A percentile compares a stretch with the other conserved stretches of the same genome.
Evolutionary conservation across 2,113 vertebrate species (phyloP).

Genomic region (Poecile atricapillus): DNA sequence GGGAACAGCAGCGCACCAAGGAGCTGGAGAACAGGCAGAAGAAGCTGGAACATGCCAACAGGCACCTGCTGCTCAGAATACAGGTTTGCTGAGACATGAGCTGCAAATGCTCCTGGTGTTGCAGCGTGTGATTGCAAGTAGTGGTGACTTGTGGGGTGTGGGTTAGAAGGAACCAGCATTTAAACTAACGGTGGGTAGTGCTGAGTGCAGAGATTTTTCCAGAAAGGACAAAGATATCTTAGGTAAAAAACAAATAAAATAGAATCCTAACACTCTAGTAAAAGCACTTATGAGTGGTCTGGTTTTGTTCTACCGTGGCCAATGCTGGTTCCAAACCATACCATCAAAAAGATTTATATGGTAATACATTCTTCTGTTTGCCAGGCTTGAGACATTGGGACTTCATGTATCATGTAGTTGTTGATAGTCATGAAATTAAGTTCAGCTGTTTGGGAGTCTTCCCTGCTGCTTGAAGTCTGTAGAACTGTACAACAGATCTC

Average conservation of each 20-base stretch:
- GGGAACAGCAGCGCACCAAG: conserved; percentile 92
- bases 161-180: rapidly evolving
- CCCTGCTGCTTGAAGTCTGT: not conserved
- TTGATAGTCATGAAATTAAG: not conserved
- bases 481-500: not conserved
- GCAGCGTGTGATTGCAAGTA: not conserved
- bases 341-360: not conserved
- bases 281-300: not conserved
- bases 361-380: not conserved
- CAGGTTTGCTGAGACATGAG: conserved; percentile 78
- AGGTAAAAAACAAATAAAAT: not conserved
- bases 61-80: conserved; percentile 91
- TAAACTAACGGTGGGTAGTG: not conserved
- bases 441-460: not conserved
- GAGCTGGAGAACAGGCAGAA: conserved; percentile 95
- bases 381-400: not conserved
- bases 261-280: not conserved
- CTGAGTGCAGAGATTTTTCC: not conserved
- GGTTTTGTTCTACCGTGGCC: not conserved
- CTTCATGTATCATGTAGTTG: not conserved
- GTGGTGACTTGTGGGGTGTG: not conserved
- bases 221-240: not conserved
- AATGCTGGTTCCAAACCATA: rapidly evolving
- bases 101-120: not conserved
- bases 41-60: conserved; percentile 92